Conservation (phyloP, 2,888 invertebrate species). For the Sinodicranocentrus sp. region DNA sequence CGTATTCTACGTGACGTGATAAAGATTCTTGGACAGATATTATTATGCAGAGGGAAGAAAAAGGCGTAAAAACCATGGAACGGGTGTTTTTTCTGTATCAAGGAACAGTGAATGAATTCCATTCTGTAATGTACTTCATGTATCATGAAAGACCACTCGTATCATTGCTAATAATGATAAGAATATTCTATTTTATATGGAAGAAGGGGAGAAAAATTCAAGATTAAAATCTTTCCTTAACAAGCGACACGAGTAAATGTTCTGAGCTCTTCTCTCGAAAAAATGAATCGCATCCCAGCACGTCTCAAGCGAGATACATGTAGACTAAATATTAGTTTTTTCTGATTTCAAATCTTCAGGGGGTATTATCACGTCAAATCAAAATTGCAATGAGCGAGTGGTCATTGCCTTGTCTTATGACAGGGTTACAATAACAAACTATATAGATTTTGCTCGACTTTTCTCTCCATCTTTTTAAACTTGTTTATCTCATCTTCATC, state of each 20-base stretch:
- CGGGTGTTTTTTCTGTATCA: neutral
- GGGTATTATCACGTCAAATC: slow-evolving; percentile 54
- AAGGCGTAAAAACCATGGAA: slow-evolving; percentile 33
- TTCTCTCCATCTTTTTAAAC: slow-evolving; percentile 19
- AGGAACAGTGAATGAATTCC: neutral
- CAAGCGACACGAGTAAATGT: slow-evolving; percentile 56
- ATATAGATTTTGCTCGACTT: slow-evolving; percentile 7
- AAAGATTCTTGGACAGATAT: slow-evolving; percentile 40
- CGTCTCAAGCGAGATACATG: neutral
- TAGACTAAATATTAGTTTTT: slow-evolving; percentile 45
- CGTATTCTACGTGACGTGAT: slow-evolving; percentile 44
- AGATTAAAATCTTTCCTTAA: slow-evolving; percentile 56
- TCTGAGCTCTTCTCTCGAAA: slow-evolving; percentile 1
- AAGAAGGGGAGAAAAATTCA: slow-evolving; percentile 33
- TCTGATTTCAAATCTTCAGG: slow-evolving; percentile 53
- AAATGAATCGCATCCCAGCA: neutral
- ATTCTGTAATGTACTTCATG: slow-evolving; percentile 15
- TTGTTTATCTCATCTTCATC: slow-evolving; percentile 9
- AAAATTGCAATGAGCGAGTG: slow-evolving; percentile 17
- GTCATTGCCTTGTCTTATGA: slow-evolving; percentile 15
- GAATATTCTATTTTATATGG: neutral
- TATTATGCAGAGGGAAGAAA: slow-evolving; percentile 42
- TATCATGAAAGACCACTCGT: slow-evolving; percentile 2
- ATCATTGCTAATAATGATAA: slow-evolving; percentile 32
- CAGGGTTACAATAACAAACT: neutral